Evolutionary conservation across 2,797 vertebrate species (phyloP), one percentile per base, ranked within the genome.

Genomic region (Lagorchestes hirsutus): DNA sequence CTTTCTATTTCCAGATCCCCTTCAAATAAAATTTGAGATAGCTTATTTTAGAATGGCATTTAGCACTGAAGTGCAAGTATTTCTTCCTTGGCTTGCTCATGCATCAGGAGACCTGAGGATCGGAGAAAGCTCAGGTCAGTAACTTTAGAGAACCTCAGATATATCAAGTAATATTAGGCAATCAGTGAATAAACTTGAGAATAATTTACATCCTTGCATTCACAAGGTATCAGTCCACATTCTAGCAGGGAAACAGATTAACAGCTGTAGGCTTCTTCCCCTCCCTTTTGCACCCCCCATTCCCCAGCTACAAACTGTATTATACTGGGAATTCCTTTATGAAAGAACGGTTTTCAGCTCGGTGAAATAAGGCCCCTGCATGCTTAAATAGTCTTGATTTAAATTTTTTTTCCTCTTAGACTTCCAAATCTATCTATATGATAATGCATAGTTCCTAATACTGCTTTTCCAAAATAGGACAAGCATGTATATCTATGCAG

Each of bases 1-100:
- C 56, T 92, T 74, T 90, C 40, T 56, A 91, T 94, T 97, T 82
- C 93, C 96, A 95, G 93, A 59, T 93, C 92, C 93, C 98, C 96
- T 97, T 98, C 98, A 98, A 98, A 98, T 98, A 98, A 98, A 98
- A 98, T 97, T 94, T 90, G 93, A 93, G 82, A 96, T 95, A 98
- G 94, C 94, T 96, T 97, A 97, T 98, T 98, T 98, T 99, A 99
- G 98, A 98, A 98, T 95, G 93, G 91, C 67, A 95, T 96, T 97
- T 97, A 96, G 96, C 98, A 97, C 98, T 98, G 98, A 99, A 97
- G 98, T 96, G 93, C 96, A 98, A 98, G 98, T 97, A 97, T 40
- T 0, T 92, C 96, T 97, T 97, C 67, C 93, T 95, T 95, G 74
- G 91, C 94, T 58, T 97, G 98, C 98, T 98, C 91, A 93, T 90